Conservation (phyloP, 2,113 vertebrate species). For the Cyanoliseus patagonus region DNA sequence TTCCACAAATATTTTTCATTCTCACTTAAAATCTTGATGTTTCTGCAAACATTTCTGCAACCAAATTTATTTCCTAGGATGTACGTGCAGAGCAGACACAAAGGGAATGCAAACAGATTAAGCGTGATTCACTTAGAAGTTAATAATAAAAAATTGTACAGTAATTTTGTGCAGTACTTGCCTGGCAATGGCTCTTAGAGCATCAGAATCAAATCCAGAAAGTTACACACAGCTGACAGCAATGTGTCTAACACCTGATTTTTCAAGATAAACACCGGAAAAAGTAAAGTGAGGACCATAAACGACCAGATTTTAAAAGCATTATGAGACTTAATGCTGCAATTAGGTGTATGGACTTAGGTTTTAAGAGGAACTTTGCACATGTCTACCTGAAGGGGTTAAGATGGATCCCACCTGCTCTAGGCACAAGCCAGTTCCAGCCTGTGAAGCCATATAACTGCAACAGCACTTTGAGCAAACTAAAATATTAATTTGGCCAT, state of each 20-base stretch:
- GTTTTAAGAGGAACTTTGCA: neutral
- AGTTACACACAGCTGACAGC: neutral
- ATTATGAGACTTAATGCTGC: neutral
- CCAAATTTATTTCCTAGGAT: neutral
- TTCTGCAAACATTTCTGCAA: neutral
- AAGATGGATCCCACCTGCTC: neutral
- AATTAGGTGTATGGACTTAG: neutral
- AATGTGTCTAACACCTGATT: neutral
- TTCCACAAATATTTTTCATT: neutral
- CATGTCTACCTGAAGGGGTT: neutral
- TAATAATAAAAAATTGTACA: neutral
- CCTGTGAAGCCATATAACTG: neutral
- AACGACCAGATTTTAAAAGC: neutral
- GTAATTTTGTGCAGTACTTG: neutral
- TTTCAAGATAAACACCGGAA: neutral
- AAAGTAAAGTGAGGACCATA: neutral
- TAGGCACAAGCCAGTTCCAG: neutral
- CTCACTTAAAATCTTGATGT: neutral
- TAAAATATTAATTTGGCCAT: neutral
- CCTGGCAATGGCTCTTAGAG: neutral
- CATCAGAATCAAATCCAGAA: neutral
- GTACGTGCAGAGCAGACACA: neutral
- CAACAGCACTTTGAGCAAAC: neutral
- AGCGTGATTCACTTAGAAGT: neutral
- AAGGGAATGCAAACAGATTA: neutral